A percentile compares a stretch with the other conserved stretches of the same genome.
Evolutionary conservation across 2,113 vertebrate genomes (phyloP).

Genomic region (Tragelaphus strepsiceros): DNA sequence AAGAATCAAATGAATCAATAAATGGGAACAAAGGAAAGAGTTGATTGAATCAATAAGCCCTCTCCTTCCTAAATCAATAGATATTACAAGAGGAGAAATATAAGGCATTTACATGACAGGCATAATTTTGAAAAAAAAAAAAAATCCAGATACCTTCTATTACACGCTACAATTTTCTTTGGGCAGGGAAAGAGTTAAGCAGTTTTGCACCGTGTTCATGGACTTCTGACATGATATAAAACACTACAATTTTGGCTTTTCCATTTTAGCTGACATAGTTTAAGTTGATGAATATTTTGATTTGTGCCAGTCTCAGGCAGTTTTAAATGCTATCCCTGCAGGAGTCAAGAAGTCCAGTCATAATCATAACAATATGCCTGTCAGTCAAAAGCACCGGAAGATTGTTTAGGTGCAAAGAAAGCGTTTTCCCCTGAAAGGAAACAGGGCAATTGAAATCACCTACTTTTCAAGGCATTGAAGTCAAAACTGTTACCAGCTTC

Average conservation of each 20-base stretch:
- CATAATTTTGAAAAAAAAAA: neutral
- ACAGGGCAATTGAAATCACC: conserved; percentile 70
- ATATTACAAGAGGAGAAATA: neutral
- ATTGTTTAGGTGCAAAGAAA: conserved; percentile 78
- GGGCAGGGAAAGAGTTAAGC: conserved; percentile 76
- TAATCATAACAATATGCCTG: conserved; percentile 82
- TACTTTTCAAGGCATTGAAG: conserved; percentile 73
- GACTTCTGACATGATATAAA: conserved; percentile 80
- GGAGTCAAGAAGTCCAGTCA: conserved; percentile 79
- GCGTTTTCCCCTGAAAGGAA: conserved; percentile 75
- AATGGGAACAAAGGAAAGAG: neutral
- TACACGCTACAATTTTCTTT: neutral
- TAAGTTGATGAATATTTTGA: conserved; percentile 81
- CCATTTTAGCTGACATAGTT: conserved; percentile 80
- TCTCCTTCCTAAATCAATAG: neutral
- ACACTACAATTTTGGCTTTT: conserved; percentile 80
- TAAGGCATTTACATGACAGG: neutral
- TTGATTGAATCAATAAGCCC: neutral
- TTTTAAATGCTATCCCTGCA: conserved; percentile 79
- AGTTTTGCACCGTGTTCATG: conserved; percentile 66
- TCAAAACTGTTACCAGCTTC: conserved; percentile 70
- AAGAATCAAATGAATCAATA: neutral
- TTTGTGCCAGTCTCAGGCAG: conserved; percentile 81
- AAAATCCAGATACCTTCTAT: neutral
- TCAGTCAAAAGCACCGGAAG: conserved; percentile 80